phyloP scores from a whole-genome alignment of 2,113 vertebrate genomes.

The Mellivora capensis region DNA sequence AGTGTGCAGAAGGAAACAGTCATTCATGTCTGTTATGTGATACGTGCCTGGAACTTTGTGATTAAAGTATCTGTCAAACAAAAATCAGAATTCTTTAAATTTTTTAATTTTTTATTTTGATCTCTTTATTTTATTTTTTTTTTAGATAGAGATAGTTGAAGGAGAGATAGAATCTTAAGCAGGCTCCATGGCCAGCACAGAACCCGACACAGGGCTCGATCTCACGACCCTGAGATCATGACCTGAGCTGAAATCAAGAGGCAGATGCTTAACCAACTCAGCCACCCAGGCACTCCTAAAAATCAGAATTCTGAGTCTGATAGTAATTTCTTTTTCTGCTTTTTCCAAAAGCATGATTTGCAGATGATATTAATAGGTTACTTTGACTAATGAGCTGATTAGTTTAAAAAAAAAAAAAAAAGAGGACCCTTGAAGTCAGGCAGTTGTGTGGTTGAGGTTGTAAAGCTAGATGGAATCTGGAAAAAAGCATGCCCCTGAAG shows the following conservation, averaged over 20 bases:
- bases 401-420: neutral
- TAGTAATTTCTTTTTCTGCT: neutral
- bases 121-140: neutral
- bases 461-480: neutral
- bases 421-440: neutral
- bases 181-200: neutral
- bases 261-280: neutral
- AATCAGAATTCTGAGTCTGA: neutral
- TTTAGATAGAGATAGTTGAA: neutral
- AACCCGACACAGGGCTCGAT: neutral
- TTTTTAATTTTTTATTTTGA: neutral
- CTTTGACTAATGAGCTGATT: neutral
- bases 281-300: neutral
- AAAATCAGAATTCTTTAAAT: neutral
- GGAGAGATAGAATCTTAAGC: neutral
- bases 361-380: neutral
- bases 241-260: neutral
- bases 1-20: neutral
- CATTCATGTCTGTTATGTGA: neutral
- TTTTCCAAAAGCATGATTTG: neutral
- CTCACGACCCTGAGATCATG: neutral
- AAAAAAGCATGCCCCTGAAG: neutral
- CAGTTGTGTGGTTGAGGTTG: fast-evolving
- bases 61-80: neutral
- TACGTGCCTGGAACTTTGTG: neutral